These are phyloP conservation scores for Drosophila bipectinata DNA, from an alignment of 1,140 invertebrate genomes.

Conservation along the genomic window DNA sequence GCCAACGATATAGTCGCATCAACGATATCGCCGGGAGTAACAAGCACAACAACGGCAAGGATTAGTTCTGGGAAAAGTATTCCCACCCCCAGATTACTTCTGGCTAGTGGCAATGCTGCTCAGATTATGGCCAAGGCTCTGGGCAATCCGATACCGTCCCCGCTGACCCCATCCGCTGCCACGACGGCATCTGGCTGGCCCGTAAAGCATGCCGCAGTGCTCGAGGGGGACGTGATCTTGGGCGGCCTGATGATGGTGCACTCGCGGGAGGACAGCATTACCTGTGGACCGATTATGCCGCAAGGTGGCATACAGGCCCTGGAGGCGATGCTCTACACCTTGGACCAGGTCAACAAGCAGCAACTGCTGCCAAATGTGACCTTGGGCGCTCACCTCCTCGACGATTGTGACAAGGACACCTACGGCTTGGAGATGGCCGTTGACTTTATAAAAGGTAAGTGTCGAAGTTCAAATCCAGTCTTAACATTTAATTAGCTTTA, in stretches of 20 bases:
- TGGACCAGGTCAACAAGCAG: slow-evolving; percentile 92
- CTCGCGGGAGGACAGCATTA: slow-evolving; percentile 92
- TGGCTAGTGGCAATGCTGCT: slow-evolving; percentile 5
- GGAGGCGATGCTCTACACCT: slow-evolving; percentile 96
- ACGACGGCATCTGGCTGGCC: slow-evolving; percentile 87
- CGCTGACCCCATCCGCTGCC: neutral
- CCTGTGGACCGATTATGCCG: slow-evolving; percentile 96
- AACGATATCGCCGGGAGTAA: slow-evolving; percentile 24
- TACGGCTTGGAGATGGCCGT: slow-evolving; percentile 98
- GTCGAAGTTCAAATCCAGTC: neutral
- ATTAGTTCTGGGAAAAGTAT: slow-evolving; percentile 31
- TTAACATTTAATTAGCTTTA: too few relatives aligned
- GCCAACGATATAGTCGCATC: slow-evolving; percentile 19
- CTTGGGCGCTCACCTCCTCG: slow-evolving; percentile 94
- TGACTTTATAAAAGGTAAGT: slow-evolving; percentile 98
- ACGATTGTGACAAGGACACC: slow-evolving; percentile 98
- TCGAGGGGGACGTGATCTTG: slow-evolving; percentile 93
- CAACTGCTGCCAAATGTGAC: slow-evolving; percentile 90
- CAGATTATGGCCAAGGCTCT: slow-evolving; percentile 47
- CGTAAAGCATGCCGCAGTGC: slow-evolving; percentile 91
- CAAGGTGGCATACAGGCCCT: slow-evolving; percentile 96
- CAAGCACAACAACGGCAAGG: slow-evolving; percentile 9
- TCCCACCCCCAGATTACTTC: slow-evolving; percentile 44
- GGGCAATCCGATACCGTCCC: slow-evolving; percentile 27
- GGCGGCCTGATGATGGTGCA: slow-evolving; percentile 98